Evolutionary conservation across 2,113 vertebrate species (phyloP).

Genomic region (Thermophis baileyi): DNA sequence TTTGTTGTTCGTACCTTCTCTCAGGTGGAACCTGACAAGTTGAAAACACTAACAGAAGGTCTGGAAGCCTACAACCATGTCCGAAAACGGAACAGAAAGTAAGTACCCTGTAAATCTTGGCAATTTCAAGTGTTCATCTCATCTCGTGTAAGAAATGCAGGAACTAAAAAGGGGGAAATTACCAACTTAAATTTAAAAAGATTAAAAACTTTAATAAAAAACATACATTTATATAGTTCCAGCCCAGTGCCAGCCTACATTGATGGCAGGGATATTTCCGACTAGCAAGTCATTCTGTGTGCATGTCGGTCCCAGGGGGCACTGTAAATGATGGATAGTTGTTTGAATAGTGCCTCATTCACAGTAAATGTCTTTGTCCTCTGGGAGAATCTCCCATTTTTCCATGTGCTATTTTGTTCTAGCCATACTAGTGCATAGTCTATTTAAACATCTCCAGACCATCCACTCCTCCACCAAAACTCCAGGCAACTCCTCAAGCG

Average conservation of each 20-base stretch:
- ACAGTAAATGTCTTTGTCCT: not conserved
- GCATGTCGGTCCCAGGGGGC: no score
- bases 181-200: not conserved
- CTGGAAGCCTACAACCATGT: slow-evolving; percentile 91
- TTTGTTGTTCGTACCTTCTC: slow-evolving; percentile 68
- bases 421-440: not conserved
- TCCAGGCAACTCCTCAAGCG: not conserved
- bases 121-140: not conserved
- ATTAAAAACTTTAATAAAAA: not conserved
- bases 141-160: not conserved
- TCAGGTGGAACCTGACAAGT: slow-evolving; percentile 93
- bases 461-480: not conserved
- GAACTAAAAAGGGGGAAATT: not conserved
- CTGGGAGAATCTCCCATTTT: not conserved
- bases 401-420: not conserved
- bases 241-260: not conserved
- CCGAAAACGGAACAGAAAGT: slow-evolving; percentile 92
- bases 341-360: no score
- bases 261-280: not conserved
- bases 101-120: slow-evolving; percentile 60
- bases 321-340: no score
- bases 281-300: no score
- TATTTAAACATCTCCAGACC: not conserved
- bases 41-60: slow-evolving; percentile 96
- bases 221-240: not conserved